A percentile compares a stretch with the other conserved stretches of the same genome.
Evolutionary conservation across 2,797 vertebrate species (phyloP).

Genomic region (Gambelia wislizenii): DNA sequence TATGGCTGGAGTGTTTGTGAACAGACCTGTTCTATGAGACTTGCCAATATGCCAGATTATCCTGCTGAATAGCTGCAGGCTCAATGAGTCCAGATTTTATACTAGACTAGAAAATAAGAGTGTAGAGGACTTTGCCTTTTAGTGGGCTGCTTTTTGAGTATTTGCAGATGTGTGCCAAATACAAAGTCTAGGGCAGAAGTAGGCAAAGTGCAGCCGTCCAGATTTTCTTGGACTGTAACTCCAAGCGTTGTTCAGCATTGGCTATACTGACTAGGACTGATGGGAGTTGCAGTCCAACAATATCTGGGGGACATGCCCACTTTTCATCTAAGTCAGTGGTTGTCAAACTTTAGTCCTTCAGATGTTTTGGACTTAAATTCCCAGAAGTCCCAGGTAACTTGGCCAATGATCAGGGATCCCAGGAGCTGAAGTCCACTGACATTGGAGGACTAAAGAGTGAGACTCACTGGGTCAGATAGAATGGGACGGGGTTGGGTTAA

Average conservation of each 20-base stretch:
- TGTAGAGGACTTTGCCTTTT: neutral
- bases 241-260: neutral
- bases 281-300: no score
- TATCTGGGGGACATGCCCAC: no score
- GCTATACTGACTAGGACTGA: no score
- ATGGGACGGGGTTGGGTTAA: neutral
- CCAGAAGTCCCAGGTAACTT: neutral
- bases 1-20: neutral
- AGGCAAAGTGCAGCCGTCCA: no score
- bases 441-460: no score
- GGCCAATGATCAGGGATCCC: no score
- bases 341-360: neutral
- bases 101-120: neutral
- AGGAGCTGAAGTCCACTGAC: no score
- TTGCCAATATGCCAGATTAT: neutral
- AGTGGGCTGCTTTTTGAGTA: neutral
- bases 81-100: neutral
- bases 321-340: neutral
- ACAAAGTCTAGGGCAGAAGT: neutral
- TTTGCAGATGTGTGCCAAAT: neutral
- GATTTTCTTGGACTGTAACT: no score
- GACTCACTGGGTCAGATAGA: neutral
- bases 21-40: neutral
- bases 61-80: neutral
- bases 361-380: neutral